Evolutionary conservation across 2,888 invertebrate genomes (phyloP), one percentile per base, ranked within the genome.

Genomic region (Nudaria mundana): DNA sequence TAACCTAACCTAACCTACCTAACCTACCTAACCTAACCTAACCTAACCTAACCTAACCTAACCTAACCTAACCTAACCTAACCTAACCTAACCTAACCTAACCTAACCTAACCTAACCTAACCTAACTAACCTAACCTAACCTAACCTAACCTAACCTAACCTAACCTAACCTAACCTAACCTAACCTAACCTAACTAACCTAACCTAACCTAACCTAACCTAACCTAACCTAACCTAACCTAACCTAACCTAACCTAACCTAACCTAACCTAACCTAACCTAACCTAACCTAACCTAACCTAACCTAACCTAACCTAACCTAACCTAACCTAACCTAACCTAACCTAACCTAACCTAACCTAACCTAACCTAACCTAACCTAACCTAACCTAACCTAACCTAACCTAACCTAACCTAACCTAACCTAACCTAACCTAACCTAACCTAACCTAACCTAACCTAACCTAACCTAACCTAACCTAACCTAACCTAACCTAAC

Each of bases 11-110:
- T n/a, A n/a, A n/a, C n/a, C n/a, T n/a, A n/a, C n/a, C 24, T 25
- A 48, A 41, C 44, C 41, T 44, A 44, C 44, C 41, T 40, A 48
- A 48, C 44, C 44, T 37, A 44, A 48, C 40, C 48, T 40, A 45
- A 48, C 45, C 43, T 45, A 48, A 32, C 32, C 30, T 30, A 30
- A 30, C 30, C 30, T 30, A 30, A 30, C 30, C 30, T 30, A 30
- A 30, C 30, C 30, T 30, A 30, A 30, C 30, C 30, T 30, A 30
- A 30, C 30, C 30, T 30, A 30, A 30, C 30, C 30, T 30, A 30
- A 30, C 30, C 30, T 30, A 30, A 30, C 30, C 30, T 30, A 30
- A 30, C 30, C 30, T 30, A 30, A 30, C 30, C 30, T 30, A 30
- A 30, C 30, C 30, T 30, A 30, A 30, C 30, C 30, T 30, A 30